Base-by-base conservation (phyloP, 2,888 invertebrate species). In the Eilema griseolum region DNA sequence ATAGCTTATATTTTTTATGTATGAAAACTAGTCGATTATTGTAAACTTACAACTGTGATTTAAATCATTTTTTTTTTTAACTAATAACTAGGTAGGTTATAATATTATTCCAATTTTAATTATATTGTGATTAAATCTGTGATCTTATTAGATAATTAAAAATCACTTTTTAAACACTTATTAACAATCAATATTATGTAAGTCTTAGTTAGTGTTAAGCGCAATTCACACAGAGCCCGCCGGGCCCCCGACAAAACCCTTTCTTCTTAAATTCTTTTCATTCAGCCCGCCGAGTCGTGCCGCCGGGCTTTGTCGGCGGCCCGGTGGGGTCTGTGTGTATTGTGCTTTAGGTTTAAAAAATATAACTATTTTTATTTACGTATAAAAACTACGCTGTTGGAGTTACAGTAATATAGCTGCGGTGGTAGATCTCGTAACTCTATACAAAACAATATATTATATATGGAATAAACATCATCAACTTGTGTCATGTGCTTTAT, bases 61-160 rank as follows among this genome's bases (percentile, higher is more conserved):
- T 23, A 23, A 23, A 57, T 24, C 12, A 24, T 57, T n/a, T 14
- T 37, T 33, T 33, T 37, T 37, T 37, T 37, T 37, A 37, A 37
- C 37, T 37, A 37, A 37, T 37, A 57, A 23, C 2, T n/a, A 23
- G 24, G 57, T 57, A 57, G 24, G 37, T 37, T 57, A 12, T n/a
- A 57, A 57, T 23, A 57, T 57, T 57, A 57, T 57, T 57, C n/a
- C n/a, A 57, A 57, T 57, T 23, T 57, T 57, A 57, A 57, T n/a
- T 57, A 57, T n/a, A 57, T 57, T 57, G n/a, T 57, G 24, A 23
- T 24, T 57, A 12, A 23, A 57, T 57, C 57, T 23, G n/a, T 23
- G 24, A 24, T 57, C 24, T 24, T 23, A 11, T 20, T 23, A 23
- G 56, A 56, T 56, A 23, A 56, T 56, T 56, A 33, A 33, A 33